Evolutionary conservation across 2,113 vertebrate species (phyloP), one percentile per base, ranked within the genome.

Genomic region (Leucopsar rothschildi): DNA sequence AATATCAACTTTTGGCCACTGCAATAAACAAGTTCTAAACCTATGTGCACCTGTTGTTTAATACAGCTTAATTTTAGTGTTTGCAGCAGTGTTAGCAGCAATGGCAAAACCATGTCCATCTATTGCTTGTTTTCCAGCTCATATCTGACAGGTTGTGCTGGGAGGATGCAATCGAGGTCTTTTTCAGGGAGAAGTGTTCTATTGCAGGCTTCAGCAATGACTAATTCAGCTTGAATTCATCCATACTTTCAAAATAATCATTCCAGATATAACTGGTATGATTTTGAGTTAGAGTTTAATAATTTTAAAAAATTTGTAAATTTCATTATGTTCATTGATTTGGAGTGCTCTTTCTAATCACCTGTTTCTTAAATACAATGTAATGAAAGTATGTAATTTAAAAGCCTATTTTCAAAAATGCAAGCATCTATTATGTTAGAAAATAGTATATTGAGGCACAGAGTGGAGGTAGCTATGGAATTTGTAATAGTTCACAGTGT

Each of bases 121-220:
- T 49, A 50, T 56, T 59, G 7, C 19, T 66, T 35, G 5, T 78
- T 88, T 92, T 61, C 29, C 13, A 85, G 3, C 2, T 86, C 24
- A 27, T 61, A 39, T 20, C 31, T 60, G 18, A 31, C 33, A 73
- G 2, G 11, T 23, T 50, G 20, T 55, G 5, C 19, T 82, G 24
- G 9, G 23, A 88, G 40, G 11, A 60, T 27, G 19, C 14, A 57
- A 61, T 21, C 21, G 40, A 82, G 5, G 13, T 33, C 15, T 57
- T 24, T 42, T 14, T 60, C 2, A 0, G 1, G 8, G 5, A 4
- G 3, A 3, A 31, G 1, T 31, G 5, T 39, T 82, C 64, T 52
- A 22, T 10, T 42, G 6, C 6, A 56, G 14, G 6, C 42, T 65
- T 90, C 17, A 61, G 3, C 6, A 10, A 23, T 65, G 14, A 70